phyloP scores from a whole-genome alignment of 2,797 vertebrate species.

The Microctenopoma lineatum region DNA sequence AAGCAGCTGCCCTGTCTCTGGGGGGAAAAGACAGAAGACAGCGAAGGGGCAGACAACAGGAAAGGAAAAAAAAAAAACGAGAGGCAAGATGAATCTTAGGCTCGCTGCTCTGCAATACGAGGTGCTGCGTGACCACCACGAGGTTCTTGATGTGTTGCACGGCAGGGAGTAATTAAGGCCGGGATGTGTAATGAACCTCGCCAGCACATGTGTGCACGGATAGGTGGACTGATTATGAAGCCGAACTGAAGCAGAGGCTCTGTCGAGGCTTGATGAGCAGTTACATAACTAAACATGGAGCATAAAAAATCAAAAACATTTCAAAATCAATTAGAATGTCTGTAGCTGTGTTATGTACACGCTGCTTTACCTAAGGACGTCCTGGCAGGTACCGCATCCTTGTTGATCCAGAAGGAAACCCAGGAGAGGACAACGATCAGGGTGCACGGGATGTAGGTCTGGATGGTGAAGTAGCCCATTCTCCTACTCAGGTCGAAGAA shows the following conservation, averaged over 20 bases:
- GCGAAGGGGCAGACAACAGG: conserved; percentile 16
- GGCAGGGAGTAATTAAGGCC: conserved; percentile 62
- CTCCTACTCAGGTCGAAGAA: conserved; percentile 98
- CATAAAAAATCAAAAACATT: not conserved
- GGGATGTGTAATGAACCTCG: conserved; percentile 55
- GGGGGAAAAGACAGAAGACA: conserved; percentile 35
- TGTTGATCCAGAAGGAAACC: conserved; percentile 99
- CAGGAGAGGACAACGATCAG: conserved; percentile 97
- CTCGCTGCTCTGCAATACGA: conserved; percentile 11
- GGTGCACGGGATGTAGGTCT: conserved; percentile 98
- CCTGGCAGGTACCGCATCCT: conserved; percentile 97
- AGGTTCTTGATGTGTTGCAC: conserved; percentile 40
- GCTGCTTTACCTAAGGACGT: conserved; percentile 91
- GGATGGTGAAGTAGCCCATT: conserved; percentile 99
- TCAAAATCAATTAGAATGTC: too few relatives aligned
- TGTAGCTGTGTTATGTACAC: too few relatives aligned
- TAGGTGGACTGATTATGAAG: conserved; percentile 31
- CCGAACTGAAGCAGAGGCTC: conserved; percentile 8
- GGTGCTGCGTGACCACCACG: conserved; percentile 28
- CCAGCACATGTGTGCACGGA: conserved; percentile 31
- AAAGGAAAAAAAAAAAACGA: conserved; percentile 12
- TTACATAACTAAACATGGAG: not conserved
- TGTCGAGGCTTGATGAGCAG: conserved; percentile 3
- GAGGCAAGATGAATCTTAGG: conserved; percentile 24
- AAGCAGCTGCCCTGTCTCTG: conserved; percentile 69